A percentile compares a stretch with the other conserved stretches of the same genome.
These are phyloP conservation scores for Muschampia plurimacula DNA, from an alignment of 2,888 invertebrate species.

Conservation along the genomic window DNA sequence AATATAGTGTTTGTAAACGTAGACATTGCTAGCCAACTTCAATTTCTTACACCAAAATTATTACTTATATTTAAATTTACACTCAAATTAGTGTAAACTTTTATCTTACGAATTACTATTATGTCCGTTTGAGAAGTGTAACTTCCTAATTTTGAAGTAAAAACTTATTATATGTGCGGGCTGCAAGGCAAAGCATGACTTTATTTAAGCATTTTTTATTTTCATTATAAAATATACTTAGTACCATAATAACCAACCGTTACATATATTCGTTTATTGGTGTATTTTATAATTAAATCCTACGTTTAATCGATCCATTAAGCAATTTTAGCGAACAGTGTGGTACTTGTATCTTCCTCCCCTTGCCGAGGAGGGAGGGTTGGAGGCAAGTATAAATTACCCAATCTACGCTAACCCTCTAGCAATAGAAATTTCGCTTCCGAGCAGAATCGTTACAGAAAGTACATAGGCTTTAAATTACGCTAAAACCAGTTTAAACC, in stretches of 20 bases:
- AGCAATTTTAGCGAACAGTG: slow-evolving; percentile 78
- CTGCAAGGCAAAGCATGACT: too few relatives aligned
- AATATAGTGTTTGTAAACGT: too few relatives aligned
- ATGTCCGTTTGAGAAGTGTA: too few relatives aligned
- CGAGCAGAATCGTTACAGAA: slow-evolving; percentile 72
- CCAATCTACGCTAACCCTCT: slow-evolving; percentile 82
- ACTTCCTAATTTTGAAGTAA: too few relatives aligned
- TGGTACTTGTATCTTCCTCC: slow-evolving; percentile 67
- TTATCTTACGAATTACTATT: too few relatives aligned
- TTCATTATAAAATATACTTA: not conserved
- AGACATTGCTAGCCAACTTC: too few relatives aligned
- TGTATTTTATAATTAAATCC: slow-evolving; percentile 69
- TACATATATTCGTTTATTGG: slow-evolving; percentile 47
- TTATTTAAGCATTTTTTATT: too few relatives aligned
- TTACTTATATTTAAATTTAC: too few relatives aligned
- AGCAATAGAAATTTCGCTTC: slow-evolving; percentile 78
- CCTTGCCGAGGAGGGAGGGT: slow-evolving; percentile 57
- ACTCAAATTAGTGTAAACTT: too few relatives aligned
- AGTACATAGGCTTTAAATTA: slow-evolving; percentile 75
- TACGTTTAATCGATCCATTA: slow-evolving; percentile 77
- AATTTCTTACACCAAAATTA: too few relatives aligned
- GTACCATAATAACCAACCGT: not conserved
- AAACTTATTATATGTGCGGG: too few relatives aligned
- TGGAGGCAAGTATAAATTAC: slow-evolving; percentile 83
- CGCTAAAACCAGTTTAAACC: slow-evolving; percentile 56